These are phyloP conservation scores for Bufo gargarizans DNA, from an alignment of 2,113 vertebrate genomes.

Conservation along the genomic window DNA sequence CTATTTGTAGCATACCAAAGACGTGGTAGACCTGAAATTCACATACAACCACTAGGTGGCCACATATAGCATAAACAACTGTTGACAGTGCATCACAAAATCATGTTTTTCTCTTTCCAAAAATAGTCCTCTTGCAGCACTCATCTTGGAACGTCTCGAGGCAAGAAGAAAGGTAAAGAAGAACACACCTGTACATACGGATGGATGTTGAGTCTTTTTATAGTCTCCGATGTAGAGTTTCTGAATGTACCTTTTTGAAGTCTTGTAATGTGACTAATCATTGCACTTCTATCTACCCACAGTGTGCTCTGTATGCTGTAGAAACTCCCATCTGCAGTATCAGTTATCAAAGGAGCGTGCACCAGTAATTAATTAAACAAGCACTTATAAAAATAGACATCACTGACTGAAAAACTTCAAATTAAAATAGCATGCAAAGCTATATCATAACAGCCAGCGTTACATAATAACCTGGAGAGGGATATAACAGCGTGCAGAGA, in stretches of 20 bases:
- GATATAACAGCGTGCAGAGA: constrained; percentile 48
- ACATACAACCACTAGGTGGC: too few species aligned
- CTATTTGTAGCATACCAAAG: too few species aligned
- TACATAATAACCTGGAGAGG: constrained; percentile 35
- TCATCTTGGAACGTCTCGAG: too few species aligned
- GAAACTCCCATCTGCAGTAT: neutral
- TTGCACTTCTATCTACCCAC: neutral
- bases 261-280: neutral
- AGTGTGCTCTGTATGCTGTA: neutral
- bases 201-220: neutral
- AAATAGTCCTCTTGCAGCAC: too few species aligned
- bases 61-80: too few species aligned
- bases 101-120: too few species aligned
- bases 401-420: constrained; percentile 12
- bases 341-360: constrained; percentile 1
- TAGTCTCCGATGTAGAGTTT: neutral
- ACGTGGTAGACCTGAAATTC: too few species aligned
- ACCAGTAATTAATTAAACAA: constrained; percentile 25
- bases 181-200: neutral
- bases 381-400: constrained; percentile 1
- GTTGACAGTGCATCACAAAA: too few species aligned
- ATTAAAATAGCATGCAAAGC: constrained; percentile 18
- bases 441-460: constrained; percentile 32
- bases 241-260: neutral
- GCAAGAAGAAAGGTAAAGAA: too few species aligned